Evolutionary conservation across 2,113 vertebrate genomes (phyloP).

Genomic region (Entelurus aequoreus): DNA sequence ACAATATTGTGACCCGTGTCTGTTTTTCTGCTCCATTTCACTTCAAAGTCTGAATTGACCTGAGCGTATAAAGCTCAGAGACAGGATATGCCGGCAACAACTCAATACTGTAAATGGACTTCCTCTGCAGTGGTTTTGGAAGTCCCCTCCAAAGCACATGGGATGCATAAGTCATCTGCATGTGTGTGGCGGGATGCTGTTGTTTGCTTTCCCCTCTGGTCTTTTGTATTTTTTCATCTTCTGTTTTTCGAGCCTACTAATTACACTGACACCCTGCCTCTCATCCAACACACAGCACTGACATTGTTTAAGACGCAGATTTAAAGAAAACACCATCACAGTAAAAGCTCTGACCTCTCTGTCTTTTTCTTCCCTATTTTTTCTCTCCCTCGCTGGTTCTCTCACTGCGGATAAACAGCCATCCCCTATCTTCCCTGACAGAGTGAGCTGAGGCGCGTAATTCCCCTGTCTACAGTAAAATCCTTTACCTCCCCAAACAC

Average conservation of each 20-base stretch:
- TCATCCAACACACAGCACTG: conserved; percentile 34
- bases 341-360: conserved; percentile 60
- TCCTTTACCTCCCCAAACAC: conserved; percentile 42
- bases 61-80: conserved; percentile 40
- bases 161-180: conserved; percentile 20
- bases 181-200: conserved; percentile 6
- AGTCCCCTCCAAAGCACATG: conserved; percentile 59
- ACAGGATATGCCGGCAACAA: conserved; percentile 59
- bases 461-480: conserved; percentile 54
- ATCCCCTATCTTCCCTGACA: conserved; percentile 40
- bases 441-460: conserved; percentile 56
- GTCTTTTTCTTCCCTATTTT: conserved; percentile 19
- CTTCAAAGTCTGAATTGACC: conserved; percentile 42
- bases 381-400: conserved; percentile 7
- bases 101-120: conserved; percentile 58
- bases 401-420: conserved; percentile 49
- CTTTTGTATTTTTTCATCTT: conserved; percentile 28
- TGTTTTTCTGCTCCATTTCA: conserved; percentile 56
- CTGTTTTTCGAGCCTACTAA: conserved; percentile 28
- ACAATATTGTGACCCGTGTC: conserved; percentile 37
- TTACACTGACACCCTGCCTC: conserved; percentile 47
- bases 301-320: conserved; percentile 18
- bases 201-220: conserved; percentile 20
- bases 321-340: conserved; percentile 51
- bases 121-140: conserved; percentile 56